Percentiles rank a stretch among this genome's conserved stretches.
Conservation (phyloP, 2,797 vertebrate species). For the Hoplostethus mediterraneus region DNA sequence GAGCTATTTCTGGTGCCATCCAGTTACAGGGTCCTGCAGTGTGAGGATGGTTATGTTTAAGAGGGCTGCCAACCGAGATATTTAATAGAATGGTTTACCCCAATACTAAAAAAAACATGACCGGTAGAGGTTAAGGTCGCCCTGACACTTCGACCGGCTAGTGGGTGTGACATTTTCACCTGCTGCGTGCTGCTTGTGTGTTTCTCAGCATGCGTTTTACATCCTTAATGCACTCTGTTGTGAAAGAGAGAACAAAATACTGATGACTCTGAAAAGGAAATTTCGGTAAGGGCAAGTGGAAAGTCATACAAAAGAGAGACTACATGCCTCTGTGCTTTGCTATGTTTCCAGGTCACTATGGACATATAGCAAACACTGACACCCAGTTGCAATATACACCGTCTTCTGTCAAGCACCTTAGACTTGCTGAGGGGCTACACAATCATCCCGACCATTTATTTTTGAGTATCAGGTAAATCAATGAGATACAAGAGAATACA, state of each 20-base stretch:
- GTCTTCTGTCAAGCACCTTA: background rate
- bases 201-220: constrained; percentile 36
- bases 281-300: background rate
- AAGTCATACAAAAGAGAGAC: background rate
- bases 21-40: constrained; percentile 56
- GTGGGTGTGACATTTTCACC: constrained; percentile 9
- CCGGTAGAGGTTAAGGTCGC: background rate
- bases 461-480: background rate
- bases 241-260: background rate
- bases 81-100: background rate
- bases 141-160: too few relatives aligned
- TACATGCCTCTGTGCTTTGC: background rate
- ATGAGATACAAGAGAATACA: background rate
- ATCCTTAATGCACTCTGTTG: background rate
- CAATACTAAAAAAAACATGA: too few relatives aligned
- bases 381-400: constrained; percentile 8
- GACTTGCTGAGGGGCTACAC: background rate
- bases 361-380: constrained; percentile 4
- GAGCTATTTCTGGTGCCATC: constrained; percentile 64
- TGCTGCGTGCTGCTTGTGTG: constrained; percentile 1
- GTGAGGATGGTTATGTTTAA: constrained; percentile 36
- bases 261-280: background rate
- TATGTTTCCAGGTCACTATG: constrained; percentile 6
- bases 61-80: constrained; percentile 28
- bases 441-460: background rate